These are phyloP conservation scores for Xyliphius kryptos DNA, from an alignment of 2,113 vertebrate species.

Conservation along the genomic window DNA sequence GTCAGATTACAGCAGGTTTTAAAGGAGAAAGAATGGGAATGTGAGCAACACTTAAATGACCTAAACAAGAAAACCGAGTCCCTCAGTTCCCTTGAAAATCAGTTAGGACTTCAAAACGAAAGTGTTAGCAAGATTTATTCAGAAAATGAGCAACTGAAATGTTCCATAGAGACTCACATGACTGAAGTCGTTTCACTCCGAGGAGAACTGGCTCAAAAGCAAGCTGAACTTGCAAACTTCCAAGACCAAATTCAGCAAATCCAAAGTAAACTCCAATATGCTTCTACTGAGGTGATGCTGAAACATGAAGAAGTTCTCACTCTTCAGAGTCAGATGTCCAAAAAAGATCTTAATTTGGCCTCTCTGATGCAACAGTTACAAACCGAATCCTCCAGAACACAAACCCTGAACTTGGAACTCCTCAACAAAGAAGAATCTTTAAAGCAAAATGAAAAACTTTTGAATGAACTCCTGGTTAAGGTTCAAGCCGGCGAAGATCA, in stretches of 20 bases:
- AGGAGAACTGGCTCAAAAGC: too few species aligned
- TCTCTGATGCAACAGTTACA: slow-evolving; percentile 58
- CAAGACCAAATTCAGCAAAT: too few species aligned
- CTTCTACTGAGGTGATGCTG: slow-evolving; percentile 40
- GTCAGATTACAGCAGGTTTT: slow-evolving; percentile 47
- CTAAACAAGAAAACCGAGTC: slow-evolving; percentile 58
- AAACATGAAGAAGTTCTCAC: slow-evolving; percentile 54
- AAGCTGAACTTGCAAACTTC: too few species aligned
- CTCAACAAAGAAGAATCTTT: too few species aligned
- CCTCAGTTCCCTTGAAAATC: slow-evolving; percentile 50
- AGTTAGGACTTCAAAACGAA: too few species aligned
- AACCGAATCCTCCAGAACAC: slow-evolving; percentile 48
- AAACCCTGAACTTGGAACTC: slow-evolving; percentile 50
- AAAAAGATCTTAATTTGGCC: slow-evolving; percentile 51
- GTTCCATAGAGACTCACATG: slow-evolving; percentile 45
- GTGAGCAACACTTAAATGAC: slow-evolving; percentile 56
- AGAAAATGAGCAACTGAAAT: slow-evolving; percentile 54
- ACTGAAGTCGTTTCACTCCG: too few species aligned
- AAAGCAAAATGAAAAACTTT: slow-evolving; percentile 57
- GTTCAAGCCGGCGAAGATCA: slow-evolving; percentile 54
- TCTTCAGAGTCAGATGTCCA: slow-evolving; percentile 55
- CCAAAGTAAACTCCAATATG: too few species aligned
- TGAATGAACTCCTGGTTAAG: slow-evolving; percentile 60
- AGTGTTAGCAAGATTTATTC: slow-evolving; percentile 54
- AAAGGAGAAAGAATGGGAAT: slow-evolving; percentile 60